Conservation (phyloP, 2,888 invertebrate species). For the Morpho deidamia region DNA sequence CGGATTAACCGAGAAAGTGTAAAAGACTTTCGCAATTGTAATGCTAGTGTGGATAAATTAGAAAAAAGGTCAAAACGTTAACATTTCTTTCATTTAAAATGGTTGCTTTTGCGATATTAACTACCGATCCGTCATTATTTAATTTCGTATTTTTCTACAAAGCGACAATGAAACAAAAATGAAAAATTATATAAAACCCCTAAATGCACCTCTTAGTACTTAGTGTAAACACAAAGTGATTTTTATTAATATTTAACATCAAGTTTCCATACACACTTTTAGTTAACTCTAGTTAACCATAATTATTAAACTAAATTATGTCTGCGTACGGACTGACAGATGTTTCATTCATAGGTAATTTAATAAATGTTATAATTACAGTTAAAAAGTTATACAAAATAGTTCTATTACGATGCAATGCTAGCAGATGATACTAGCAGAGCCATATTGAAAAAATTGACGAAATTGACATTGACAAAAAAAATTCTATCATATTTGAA, state of each 20-base stretch:
- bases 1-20: too few species aligned
- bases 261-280: conserved; percentile 1
- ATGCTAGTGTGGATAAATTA: too few species aligned
- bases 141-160: not conserved
- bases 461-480: too few species aligned
- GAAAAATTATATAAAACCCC: not conserved
- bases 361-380: too few species aligned
- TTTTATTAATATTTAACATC: not conserved
- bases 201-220: conserved; percentile 11
- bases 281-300: not conserved
- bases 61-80: too few species aligned
- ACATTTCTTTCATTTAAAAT: not conserved
- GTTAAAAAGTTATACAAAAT: too few species aligned
- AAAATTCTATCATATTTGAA: too few species aligned
- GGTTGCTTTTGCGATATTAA: not conserved
- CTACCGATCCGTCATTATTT: not conserved
- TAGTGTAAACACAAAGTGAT: not conserved
- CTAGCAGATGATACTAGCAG: too few species aligned
- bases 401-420: too few species aligned
- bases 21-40: too few species aligned
- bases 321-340: not conserved
- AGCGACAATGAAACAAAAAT: not conserved
- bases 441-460: too few species aligned
- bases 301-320: conserved; percentile 1
- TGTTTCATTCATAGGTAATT: not conserved